Percentiles rank a stretch among this genome's conserved stretches.
Conservation (phyloP, 2,113 vertebrate genomes). For the Rynchops niger region DNA sequence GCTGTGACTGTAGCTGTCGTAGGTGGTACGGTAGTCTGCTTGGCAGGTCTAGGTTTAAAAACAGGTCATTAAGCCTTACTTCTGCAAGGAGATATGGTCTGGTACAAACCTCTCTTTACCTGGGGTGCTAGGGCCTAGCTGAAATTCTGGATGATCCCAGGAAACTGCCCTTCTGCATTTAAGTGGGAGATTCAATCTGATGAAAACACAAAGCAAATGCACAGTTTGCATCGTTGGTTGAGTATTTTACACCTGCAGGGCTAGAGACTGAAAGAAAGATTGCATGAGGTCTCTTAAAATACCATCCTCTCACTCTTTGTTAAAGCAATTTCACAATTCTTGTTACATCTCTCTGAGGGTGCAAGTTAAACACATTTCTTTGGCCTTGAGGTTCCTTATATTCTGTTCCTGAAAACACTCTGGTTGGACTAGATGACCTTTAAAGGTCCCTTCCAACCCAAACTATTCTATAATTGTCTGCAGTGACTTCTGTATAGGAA, state of each 20-base stretch:
- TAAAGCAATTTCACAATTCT: background rate
- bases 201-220: background rate
- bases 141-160: background rate
- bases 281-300: background rate
- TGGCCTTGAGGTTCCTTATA: background rate
- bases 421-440: background rate
- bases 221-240: background rate
- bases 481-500: background rate
- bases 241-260: background rate
- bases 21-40: background rate
- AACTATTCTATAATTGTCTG: background rate
- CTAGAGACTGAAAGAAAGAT: background rate
- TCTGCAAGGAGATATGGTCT: background rate
- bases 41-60: background rate
- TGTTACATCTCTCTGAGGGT: background rate
- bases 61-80: background rate
- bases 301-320: background rate
- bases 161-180: background rate
- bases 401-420: background rate
- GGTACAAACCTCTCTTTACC: background rate
- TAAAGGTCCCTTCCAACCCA: background rate
- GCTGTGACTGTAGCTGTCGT: background rate
- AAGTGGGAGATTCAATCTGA: background rate
- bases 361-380: background rate
- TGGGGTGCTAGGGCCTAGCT: background rate